phyloP scores from a whole-genome alignment of 2,888 invertebrate genomes.

The Melieria omissa region DNA sequence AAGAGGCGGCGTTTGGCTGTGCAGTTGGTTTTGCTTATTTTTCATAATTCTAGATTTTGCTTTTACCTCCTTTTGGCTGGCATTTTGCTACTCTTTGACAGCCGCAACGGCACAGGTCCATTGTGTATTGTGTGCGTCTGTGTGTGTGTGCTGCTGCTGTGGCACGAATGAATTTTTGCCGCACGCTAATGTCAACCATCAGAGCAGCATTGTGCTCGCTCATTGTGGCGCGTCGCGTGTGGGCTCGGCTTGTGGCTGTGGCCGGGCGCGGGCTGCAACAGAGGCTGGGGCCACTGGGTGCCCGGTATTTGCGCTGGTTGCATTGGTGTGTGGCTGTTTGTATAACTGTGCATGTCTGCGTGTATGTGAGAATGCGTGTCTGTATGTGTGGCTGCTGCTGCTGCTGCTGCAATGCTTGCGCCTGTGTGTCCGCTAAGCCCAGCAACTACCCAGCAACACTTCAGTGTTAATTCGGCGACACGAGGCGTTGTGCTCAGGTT shows the following conservation, averaged over 20 bases:
- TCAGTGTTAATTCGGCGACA: slow-evolving; percentile 64
- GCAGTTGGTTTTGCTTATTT: slow-evolving; percentile 20
- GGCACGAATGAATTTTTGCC: slow-evolving; percentile 24
- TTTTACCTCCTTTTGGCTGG: slow-evolving; percentile 13
- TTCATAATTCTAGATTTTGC: background rate
- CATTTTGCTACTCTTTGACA: slow-evolving; percentile 24
- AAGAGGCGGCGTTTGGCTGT: slow-evolving; percentile 37
- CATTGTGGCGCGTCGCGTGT: slow-evolving; percentile 13
- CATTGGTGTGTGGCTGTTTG: slow-evolving; percentile 26
- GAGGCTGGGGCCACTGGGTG: no score
- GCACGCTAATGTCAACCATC: slow-evolving; percentile 34
- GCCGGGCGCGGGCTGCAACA: no score
- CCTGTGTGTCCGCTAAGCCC: slow-evolving; percentile 47
- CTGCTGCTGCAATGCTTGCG: slow-evolving; percentile 47
- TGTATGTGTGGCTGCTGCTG: slow-evolving; percentile 46
- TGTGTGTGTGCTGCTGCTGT: background rate
- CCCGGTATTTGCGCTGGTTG: slow-evolving; percentile 12
- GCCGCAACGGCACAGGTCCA: slow-evolving; percentile 9
- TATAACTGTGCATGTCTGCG: slow-evolving; percentile 22
- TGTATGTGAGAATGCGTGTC: slow-evolving; percentile 36
- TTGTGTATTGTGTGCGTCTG: slow-evolving; percentile 6
- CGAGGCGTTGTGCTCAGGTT: slow-evolving; percentile 56
- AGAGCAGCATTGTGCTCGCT: slow-evolving; percentile 24
- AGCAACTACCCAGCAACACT: slow-evolving; percentile 49
- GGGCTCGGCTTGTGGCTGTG: background rate